Percentiles rank a stretch among this genome's conserved stretches.
These are phyloP conservation scores for Montipora cactus DNA, from an alignment of 64 coral and sea anemone species.

Conservation along the genomic window DNA sequence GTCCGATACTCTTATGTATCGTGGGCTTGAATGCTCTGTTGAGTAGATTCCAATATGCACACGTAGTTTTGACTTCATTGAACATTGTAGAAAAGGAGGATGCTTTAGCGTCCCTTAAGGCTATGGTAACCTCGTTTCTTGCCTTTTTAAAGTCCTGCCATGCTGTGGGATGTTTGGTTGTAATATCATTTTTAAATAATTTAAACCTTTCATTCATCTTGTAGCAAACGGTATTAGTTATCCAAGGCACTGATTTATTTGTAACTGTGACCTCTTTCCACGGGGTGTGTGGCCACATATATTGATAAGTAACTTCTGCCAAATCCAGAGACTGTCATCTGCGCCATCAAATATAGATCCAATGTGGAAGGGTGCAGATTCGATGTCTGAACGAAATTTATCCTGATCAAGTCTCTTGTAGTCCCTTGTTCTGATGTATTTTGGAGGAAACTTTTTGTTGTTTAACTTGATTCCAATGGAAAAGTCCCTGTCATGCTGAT, in stretches of 20 bases:
- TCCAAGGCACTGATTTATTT: neutral
- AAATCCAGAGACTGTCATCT: no score
- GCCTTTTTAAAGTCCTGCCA: neutral
- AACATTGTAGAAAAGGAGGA: slow-evolving; percentile 25
- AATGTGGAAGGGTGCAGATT: neutral
- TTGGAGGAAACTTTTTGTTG: no score
- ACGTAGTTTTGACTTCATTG: slow-evolving; percentile 14
- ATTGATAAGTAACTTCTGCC: neutral
- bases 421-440: no score
- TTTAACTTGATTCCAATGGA: no score
- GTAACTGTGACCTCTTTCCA: neutral
- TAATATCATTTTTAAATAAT: neutral
- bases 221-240: neutral
- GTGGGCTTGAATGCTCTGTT: neutral
- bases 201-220: neutral
- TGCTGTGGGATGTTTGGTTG: neutral
- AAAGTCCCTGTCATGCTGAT: no score
- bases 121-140: neutral
- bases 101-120: neutral
- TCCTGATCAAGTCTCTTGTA: no score
- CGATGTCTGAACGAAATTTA: neutral
- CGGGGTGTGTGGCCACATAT: neutral
- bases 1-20: neutral
- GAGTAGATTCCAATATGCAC: slow-evolving; percentile 30
- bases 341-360: neutral